Percentiles rank a stretch among this genome's conserved stretches.
Evolutionary conservation across 2,113 vertebrate species (phyloP).

Genomic region (Brachyhypopomus gauderio): DNA sequence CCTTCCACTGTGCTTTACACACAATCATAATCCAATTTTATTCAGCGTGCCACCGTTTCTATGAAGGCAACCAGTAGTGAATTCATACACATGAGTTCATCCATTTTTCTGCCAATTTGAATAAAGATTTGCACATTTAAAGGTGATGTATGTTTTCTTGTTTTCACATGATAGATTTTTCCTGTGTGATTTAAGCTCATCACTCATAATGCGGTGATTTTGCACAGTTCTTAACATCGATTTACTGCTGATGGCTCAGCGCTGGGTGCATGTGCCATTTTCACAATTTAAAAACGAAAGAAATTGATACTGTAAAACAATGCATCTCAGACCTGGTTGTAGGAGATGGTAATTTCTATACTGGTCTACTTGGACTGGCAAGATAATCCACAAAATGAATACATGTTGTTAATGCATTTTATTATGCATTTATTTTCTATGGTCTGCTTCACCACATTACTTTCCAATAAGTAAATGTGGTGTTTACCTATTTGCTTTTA

Average conservation of each 20-base stretch:
- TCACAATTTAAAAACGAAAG: not conserved
- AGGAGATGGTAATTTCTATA: too few species aligned
- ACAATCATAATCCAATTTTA: constrained; percentile 46
- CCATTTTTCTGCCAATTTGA: constrained; percentile 51
- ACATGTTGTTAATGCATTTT: too few species aligned
- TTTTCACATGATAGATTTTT: not conserved
- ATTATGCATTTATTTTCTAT: too few species aligned
- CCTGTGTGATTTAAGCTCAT: constrained; percentile 1
- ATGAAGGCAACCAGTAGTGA: constrained; percentile 18
- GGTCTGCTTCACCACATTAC: too few species aligned
- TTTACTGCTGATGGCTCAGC: not conserved
- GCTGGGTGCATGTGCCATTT: too few species aligned
- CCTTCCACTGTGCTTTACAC: not conserved
- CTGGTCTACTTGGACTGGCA: too few species aligned
- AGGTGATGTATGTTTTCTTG: not conserved
- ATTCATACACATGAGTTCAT: constrained; percentile 37
- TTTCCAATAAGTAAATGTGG: not conserved
- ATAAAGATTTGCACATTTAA: not conserved
- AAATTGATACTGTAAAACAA: not conserved
- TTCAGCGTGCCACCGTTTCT: constrained; percentile 8
- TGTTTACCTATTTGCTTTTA: not conserved
- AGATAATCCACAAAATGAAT: too few species aligned
- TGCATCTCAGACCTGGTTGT: too few species aligned
- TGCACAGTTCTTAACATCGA: not conserved
- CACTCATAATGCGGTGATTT: not conserved